phyloP scores from a whole-genome alignment of 2,888 invertebrate species.

The Margaritifera margaritifera region DNA sequence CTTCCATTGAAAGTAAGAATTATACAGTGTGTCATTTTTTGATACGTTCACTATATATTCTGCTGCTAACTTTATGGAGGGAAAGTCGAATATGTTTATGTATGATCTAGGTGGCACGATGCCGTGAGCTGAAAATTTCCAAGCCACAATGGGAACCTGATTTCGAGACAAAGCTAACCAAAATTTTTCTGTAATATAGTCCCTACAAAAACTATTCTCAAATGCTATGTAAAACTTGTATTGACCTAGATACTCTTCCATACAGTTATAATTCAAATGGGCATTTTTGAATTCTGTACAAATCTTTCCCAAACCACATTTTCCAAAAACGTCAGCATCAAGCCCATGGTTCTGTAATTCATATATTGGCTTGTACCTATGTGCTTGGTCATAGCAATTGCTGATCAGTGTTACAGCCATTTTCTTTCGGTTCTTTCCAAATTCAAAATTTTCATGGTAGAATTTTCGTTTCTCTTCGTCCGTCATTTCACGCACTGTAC shows the following conservation, averaged over 20 bases:
- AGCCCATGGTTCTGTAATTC: slow-evolving; percentile 25
- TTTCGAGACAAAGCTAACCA: slow-evolving; percentile 43
- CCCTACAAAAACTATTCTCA: slow-evolving; percentile 54
- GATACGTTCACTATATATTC: slow-evolving; percentile 38
- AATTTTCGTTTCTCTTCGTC: slow-evolving; percentile 13
- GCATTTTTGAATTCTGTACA: slow-evolving; percentile 17
- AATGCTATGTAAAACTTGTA: slow-evolving; percentile 58
- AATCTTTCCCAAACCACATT: slow-evolving; percentile 20
- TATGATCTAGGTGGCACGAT: slow-evolving; percentile 28
- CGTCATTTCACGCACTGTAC: slow-evolving; percentile 22
- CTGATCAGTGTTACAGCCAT: slow-evolving; percentile 25
- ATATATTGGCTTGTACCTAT: slow-evolving; percentile 26
- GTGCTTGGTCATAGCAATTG: slow-evolving; percentile 35
- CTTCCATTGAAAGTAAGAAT: slow-evolving; percentile 51
- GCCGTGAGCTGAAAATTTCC: slow-evolving; percentile 30
- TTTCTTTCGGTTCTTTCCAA: slow-evolving; percentile 23
- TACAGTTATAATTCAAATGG: slow-evolving; percentile 24
- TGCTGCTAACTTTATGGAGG: slow-evolving; percentile 23
- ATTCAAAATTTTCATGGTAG: slow-evolving; percentile 21
- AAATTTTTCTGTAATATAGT: slow-evolving; percentile 59
- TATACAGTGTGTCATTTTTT: slow-evolving; percentile 47
- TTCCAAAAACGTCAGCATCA: slow-evolving; percentile 26
- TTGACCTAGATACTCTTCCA: slow-evolving; percentile 17
- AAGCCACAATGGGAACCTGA: slow-evolving; percentile 56
- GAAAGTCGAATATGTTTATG: slow-evolving; percentile 46